Evolutionary conservation across 2,888 invertebrate genomes (phyloP).

Genomic region (Trissoscelio sp.): DNA sequence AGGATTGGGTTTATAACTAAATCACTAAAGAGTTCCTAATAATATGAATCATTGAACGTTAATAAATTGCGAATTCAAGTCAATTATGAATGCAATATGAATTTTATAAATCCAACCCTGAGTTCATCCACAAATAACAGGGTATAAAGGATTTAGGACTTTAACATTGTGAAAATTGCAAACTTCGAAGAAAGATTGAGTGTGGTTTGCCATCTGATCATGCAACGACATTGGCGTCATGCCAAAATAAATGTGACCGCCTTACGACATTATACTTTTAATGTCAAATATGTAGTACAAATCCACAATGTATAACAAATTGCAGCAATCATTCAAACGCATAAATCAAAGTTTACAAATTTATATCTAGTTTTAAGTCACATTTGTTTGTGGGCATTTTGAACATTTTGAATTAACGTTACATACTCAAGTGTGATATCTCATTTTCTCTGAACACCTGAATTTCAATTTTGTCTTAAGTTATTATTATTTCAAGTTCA

Average conservation of each 20-base stretch:
- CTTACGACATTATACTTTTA: slow-evolving; percentile 31
- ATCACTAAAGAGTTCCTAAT: neutral
- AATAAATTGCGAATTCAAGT: neutral
- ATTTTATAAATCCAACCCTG: slow-evolving; percentile 44
- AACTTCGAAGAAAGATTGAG: slow-evolving; percentile 25
- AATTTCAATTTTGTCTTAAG: slow-evolving; percentile 4
- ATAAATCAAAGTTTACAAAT: neutral
- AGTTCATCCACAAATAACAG: slow-evolving; percentile 32
- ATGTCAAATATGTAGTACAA: slow-evolving; percentile 22
- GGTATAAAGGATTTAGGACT: slow-evolving; percentile 23
- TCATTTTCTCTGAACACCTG: neutral
- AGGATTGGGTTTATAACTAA: slow-evolving; percentile 55
- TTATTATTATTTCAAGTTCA: slow-evolving; percentile 34
- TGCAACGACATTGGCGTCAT: slow-evolving; percentile 28
- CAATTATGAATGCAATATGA: neutral
- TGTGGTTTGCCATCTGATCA: slow-evolving; percentile 12
- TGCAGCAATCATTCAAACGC: neutral
- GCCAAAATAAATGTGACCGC: slow-evolving; percentile 47
- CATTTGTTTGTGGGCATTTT: slow-evolving; percentile 20
- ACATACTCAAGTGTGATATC: slow-evolving; percentile 23
- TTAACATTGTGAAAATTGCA: slow-evolving; percentile 24
- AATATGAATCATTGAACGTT: too few species aligned
- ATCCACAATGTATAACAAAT: neutral
- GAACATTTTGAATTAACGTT: slow-evolving; percentile 8
- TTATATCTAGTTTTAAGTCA: slow-evolving; percentile 2